Percentiles rank a stretch among this genome's conserved stretches.
phyloP scores from a whole-genome alignment of 2,797 vertebrate species.

The Muraenolepis orangiensis region DNA sequence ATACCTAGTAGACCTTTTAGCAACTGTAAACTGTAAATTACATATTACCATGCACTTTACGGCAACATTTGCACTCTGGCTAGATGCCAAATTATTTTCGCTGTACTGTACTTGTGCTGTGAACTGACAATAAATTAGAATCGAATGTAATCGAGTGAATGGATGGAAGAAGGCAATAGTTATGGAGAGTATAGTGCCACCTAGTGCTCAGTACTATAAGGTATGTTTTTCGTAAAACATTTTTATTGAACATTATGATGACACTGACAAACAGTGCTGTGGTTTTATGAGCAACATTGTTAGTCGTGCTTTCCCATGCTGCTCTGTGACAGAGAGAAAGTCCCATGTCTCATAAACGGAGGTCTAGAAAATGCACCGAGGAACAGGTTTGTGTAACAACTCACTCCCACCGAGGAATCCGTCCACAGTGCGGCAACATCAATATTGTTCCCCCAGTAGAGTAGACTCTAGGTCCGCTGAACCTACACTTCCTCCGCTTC shows the following conservation, averaged over 20 bases:
- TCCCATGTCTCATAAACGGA: neutral
- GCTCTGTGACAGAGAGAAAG: neutral
- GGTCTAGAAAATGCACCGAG: neutral
- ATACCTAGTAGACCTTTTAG: too few relatives aligned
- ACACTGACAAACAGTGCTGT: neutral
- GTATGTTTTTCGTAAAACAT: neutral
- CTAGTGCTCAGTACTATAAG: slow-evolving; percentile 50
- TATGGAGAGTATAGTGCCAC: slow-evolving; percentile 45
- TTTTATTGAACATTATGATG: neutral
- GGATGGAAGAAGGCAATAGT: neutral
- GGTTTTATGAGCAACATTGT: neutral
- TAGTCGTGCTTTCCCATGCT: too few relatives aligned
- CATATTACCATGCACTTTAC: too few relatives aligned
- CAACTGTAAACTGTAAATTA: too few relatives aligned
- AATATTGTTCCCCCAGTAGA: slow-evolving; percentile 61
- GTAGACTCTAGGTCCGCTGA: slow-evolving; percentile 53
- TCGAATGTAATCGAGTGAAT: too few relatives aligned
- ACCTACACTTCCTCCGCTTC: slow-evolving; percentile 73
- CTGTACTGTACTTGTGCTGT: too few relatives aligned
- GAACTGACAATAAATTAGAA: too few relatives aligned
- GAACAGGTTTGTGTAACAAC: neutral
- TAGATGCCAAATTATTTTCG: too few relatives aligned
- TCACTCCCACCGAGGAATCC: slow-evolving; percentile 28
- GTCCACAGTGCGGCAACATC: slow-evolving; percentile 53
- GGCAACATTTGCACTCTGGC: too few relatives aligned